Evolutionary conservation across 1,140 invertebrate species (phyloP), one percentile per base, ranked within the genome.

Genomic region (Pogonus chalceus): DNA sequence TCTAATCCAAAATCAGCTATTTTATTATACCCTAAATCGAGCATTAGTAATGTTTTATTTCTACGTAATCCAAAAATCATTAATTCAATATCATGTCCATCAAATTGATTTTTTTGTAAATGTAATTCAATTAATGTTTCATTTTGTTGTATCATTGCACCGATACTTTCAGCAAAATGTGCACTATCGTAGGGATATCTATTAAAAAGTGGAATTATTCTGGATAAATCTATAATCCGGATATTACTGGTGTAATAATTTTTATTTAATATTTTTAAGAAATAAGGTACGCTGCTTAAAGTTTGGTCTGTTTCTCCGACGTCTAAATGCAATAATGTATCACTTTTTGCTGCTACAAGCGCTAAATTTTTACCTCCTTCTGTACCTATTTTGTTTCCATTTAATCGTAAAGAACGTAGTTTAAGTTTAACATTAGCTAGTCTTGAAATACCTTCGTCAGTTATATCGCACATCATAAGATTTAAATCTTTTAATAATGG

Each of bases 21-120:
- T 56, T 66, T 73, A 56, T 82, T 82, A 52, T 64, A 75, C 2
- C 70, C 72, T 14, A 82, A 64, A 67, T 82, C 76, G 7, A 82
- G 60, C 22, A 77, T 65, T 18, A 65, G 51, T 18, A 82, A 58
- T 0, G 72, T 73, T 22, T 62, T 67, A 56, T 81, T 80, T 7
- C 56, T 49, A 31, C 58, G 57, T 43, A 79, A 65, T 20, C 79
- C 77, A 39, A 65, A 56, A 9, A 74, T 56, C 55, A 82, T 62
- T 26, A 67, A 70, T 60, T 80, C 77, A 1, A 80, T 64, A 58
- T 80, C 77, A 46, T 80, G 78, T 0, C 74, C 73, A 21, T 70
- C 70, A 20, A 82, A 73, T 55, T 71, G 60, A 54, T 75, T 80
- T 55, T 81, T 82, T 62, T 79, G 75, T 9, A 79, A 64, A 64